A percentile compares a stretch with the other conserved stretches of the same genome.
These are phyloP conservation scores for Spatulosminthurus flaviceps DNA, from an alignment of 2,888 invertebrate species.

Conservation along the genomic window DNA sequence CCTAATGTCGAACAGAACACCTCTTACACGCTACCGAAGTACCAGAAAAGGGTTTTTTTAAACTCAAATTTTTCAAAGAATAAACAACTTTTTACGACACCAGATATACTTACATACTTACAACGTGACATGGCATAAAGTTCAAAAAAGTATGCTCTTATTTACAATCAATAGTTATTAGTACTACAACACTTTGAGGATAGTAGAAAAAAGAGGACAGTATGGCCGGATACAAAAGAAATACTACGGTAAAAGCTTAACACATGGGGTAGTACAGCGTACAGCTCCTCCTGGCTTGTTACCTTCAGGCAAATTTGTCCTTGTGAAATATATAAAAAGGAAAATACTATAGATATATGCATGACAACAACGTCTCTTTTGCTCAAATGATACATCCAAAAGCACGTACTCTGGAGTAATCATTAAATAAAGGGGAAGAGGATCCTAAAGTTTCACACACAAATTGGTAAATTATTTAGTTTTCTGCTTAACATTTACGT, in stretches of 20 bases:
- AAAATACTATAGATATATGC: not conserved
- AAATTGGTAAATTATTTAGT: constrained; percentile 51
- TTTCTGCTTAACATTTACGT: constrained; percentile 47
- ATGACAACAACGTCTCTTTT: not conserved
- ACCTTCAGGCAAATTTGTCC: too few species aligned
- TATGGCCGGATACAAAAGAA: too few species aligned
- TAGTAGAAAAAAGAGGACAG: too few species aligned
- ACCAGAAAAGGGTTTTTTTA: not conserved
- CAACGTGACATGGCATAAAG: not conserved
- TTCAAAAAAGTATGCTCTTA: not conserved
- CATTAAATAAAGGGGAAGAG: not conserved
- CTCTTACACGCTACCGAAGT: not conserved
- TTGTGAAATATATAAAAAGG: not conserved
- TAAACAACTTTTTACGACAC: not conserved
- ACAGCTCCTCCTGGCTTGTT: too few species aligned
- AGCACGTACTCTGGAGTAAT: not conserved
- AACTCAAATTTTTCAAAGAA: not conserved
- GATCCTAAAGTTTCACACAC: constrained; percentile 32
- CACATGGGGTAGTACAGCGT: too few species aligned
- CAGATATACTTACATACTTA: not conserved
- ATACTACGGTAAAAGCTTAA: too few species aligned
- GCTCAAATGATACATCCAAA: not conserved
- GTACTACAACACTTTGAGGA: too few species aligned
- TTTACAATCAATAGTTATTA: not conserved
- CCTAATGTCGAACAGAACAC: not conserved